Conservation (phyloP, 2,888 invertebrate species). For the Neria commutata region DNA sequence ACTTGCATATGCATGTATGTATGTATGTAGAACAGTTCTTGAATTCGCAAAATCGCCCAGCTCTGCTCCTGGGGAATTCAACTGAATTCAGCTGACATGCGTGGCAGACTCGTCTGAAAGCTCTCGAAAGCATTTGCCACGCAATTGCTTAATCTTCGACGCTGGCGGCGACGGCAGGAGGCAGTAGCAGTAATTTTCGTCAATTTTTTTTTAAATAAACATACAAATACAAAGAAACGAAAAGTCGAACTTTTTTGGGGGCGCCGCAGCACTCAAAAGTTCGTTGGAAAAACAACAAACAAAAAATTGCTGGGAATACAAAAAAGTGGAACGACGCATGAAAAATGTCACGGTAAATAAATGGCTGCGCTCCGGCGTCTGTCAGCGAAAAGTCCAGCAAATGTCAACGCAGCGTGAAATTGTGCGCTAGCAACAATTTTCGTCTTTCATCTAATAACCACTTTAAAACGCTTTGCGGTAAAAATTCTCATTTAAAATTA, state of each 20-base stretch:
- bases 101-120: conserved; percentile 7
- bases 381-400: background rate
- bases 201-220: background rate
- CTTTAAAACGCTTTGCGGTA: no score
- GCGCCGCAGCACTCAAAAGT: background rate
- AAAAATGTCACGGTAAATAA: conserved; percentile 13
- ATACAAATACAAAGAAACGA: background rate
- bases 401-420: conserved; percentile 10
- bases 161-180: background rate
- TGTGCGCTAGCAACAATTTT: no score
- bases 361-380: background rate
- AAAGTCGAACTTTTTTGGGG: background rate
- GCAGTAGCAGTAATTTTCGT: conserved; percentile 13
- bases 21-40: no score
- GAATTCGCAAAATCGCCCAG: conserved; percentile 1
- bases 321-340: background rate
- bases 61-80: background rate
- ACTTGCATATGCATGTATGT: no score
- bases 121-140: no score
- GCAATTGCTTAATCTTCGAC: conserved; percentile 12
- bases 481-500: no score
- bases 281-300: conserved; percentile 4
- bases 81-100: conserved; percentile 10
- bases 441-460: no score
- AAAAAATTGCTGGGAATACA: background rate